Percentiles rank a stretch among this genome's conserved stretches.
Evolutionary conservation across 2,113 vertebrate genomes (phyloP).

Genomic region (Centrocercus urophasianus): DNA sequence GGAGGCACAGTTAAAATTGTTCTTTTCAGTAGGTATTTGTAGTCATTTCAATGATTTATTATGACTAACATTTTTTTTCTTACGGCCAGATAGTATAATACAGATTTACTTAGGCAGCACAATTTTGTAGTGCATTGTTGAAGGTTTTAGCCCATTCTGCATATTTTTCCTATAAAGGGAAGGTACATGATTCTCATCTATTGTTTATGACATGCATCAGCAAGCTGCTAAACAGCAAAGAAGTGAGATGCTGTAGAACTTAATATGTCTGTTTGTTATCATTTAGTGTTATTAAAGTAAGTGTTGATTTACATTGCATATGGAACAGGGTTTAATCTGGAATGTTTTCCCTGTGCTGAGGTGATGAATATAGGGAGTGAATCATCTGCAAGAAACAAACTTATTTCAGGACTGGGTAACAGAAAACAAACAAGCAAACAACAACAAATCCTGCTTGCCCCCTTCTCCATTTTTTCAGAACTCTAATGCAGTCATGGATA

Average conservation of each 20-base stretch:
- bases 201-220: conserved; percentile 5
- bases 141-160: conserved; percentile 36
- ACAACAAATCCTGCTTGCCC: not conserved
- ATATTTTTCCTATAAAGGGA: conserved; percentile 4
- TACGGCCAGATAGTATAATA: not conserved
- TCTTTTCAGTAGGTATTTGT: conserved; percentile 9
- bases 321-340: not conserved
- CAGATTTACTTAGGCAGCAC: conserved; percentile 24
- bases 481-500: not conserved
- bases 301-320: not conserved
- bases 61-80: not conserved
- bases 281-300: not conserved
- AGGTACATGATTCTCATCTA: not conserved
- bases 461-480: not conserved
- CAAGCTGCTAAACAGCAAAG: not conserved
- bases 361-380: not conserved
- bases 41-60: conserved; percentile 2
- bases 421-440: not conserved
- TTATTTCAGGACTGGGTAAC: not conserved
- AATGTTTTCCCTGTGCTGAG: not conserved
- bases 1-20: not conserved
- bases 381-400: not conserved
- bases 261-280: not conserved
- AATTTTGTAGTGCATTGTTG: conserved; percentile 18
- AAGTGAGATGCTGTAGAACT: not conserved